Evolutionary conservation across 2,888 invertebrate species (phyloP).

Genomic region (Scotopteryx bipunctaria): DNA sequence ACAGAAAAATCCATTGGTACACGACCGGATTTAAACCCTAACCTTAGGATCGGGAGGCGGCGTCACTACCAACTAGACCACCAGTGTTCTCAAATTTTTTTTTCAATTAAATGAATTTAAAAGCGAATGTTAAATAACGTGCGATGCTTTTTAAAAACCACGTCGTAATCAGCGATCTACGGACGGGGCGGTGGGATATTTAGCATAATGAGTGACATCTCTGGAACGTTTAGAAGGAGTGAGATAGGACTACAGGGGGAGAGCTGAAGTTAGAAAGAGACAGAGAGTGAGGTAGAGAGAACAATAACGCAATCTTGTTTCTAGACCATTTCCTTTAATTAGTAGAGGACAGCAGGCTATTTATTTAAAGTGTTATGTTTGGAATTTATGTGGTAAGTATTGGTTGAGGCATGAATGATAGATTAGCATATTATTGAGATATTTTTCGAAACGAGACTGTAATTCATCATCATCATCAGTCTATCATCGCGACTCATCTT

Average conservation of each 20-base stretch:
- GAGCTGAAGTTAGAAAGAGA: slow-evolving; percentile 44
- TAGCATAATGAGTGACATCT: slow-evolving; percentile 83
- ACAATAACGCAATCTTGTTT: slow-evolving; percentile 85
- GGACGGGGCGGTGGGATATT: slow-evolving; percentile 68
- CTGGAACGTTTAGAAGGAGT: slow-evolving; percentile 71
- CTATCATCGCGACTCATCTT: no score
- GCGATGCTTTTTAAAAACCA: background rate
- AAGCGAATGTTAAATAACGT: background rate
- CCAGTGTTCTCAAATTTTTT: no score
- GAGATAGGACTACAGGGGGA: slow-evolving; percentile 42
- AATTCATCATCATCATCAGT: no score
- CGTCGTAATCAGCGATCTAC: slow-evolving; percentile 20
- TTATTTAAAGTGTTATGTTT: slow-evolving; percentile 63
- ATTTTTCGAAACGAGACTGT: no score
- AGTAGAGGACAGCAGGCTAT: slow-evolving; percentile 77
- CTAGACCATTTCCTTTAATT: slow-evolving; percentile 84
- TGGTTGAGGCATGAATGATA: background rate
- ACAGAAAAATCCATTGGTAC: no score
- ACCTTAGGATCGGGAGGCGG: no score
- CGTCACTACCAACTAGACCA: no score
- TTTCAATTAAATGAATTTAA: no score
- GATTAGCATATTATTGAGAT: no score
- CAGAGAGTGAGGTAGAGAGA: slow-evolving; percentile 59
- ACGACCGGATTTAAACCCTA: no score
- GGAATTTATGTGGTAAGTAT: background rate